A percentile compares a stretch with the other conserved stretches of the same genome.
Conservation (phyloP, 2,888 invertebrate species). For the Perdita meconis region DNA sequence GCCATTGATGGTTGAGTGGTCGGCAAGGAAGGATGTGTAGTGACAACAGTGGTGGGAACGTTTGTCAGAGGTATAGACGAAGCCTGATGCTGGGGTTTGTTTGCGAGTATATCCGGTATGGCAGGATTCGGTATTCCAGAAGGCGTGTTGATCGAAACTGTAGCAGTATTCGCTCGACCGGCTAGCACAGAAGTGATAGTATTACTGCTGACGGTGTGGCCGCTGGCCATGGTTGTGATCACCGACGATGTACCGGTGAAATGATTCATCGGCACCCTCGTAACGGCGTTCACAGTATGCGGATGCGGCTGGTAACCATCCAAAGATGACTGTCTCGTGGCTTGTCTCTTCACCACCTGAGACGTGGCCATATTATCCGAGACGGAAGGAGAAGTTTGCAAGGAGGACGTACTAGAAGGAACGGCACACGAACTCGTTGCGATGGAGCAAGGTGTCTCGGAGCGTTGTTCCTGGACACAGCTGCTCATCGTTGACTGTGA, state of each 20-base stretch:
- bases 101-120: constrained; percentile 81
- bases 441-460: constrained; percentile 74
- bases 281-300: constrained; percentile 75
- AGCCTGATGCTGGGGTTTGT: constrained; percentile 83
- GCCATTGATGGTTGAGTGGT: constrained; percentile 77
- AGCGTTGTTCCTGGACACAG: constrained; percentile 72
- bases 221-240: constrained; percentile 89
- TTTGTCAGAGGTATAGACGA: constrained; percentile 82
- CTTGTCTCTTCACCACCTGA: constrained; percentile 71
- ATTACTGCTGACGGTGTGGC: constrained; percentile 91
- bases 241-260: constrained; percentile 81
- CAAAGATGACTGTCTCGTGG: constrained; percentile 80
- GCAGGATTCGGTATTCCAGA: constrained; percentile 84
- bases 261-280: constrained; percentile 73
- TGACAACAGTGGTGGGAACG: constrained; percentile 76
- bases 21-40: constrained; percentile 63
- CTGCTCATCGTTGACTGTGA: constrained; percentile 72
- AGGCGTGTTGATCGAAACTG: constrained; percentile 90
- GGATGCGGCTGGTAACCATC: constrained; percentile 82
- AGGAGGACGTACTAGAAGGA: constrained; percentile 74
- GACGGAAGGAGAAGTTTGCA: constrained; percentile 66
- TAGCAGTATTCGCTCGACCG: constrained; percentile 90
- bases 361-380: constrained; percentile 59
- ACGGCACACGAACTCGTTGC: constrained; percentile 73
- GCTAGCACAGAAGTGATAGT: constrained; percentile 93